Evolutionary conservation across 2,797 vertebrate species (phyloP).

Genomic region (Cetoscarus ocellatus): DNA sequence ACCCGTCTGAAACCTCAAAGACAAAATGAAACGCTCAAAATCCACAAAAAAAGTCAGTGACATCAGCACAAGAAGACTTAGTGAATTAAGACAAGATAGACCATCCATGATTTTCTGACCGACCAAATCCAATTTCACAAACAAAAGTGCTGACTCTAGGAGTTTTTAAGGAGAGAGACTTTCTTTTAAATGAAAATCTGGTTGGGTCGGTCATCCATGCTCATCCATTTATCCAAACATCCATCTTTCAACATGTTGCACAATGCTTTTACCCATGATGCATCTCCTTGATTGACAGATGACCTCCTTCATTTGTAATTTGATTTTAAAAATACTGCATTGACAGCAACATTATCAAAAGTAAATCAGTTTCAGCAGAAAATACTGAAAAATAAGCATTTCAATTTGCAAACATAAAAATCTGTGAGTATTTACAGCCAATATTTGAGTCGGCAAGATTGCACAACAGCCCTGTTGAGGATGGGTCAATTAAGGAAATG

Average conservation of each 20-base stretch:
- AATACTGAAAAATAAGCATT: too few relatives aligned
- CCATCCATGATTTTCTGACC: conserved; percentile 79
- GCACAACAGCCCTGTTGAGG: too few relatives aligned
- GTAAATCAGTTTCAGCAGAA: too few relatives aligned
- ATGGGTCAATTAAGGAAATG: too few relatives aligned
- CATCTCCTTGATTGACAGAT: too few relatives aligned
- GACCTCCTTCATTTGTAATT: too few relatives aligned
- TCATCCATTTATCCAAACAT: conserved; percentile 1
- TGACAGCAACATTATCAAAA: too few relatives aligned
- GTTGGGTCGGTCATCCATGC: background rate
- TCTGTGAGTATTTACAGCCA: too few relatives aligned
- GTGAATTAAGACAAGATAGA: conserved; percentile 52
- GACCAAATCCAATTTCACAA: conserved; percentile 45
- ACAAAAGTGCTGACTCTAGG: conserved; percentile 26
- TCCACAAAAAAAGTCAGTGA: conserved; percentile 70
- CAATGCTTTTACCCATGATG: background rate
- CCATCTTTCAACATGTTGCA: conserved; percentile 1
- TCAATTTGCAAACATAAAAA: too few relatives aligned
- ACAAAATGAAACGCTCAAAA: conserved; percentile 76
- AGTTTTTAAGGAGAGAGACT: background rate
- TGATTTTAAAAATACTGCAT: too few relatives aligned
- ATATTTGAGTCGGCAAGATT: too few relatives aligned
- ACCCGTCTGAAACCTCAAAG: conserved; percentile 78
- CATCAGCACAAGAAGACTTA: conserved; percentile 69
- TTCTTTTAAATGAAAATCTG: background rate